Conservation (phyloP, 2,113 vertebrate species). For the Seriola aureovittata region DNA sequence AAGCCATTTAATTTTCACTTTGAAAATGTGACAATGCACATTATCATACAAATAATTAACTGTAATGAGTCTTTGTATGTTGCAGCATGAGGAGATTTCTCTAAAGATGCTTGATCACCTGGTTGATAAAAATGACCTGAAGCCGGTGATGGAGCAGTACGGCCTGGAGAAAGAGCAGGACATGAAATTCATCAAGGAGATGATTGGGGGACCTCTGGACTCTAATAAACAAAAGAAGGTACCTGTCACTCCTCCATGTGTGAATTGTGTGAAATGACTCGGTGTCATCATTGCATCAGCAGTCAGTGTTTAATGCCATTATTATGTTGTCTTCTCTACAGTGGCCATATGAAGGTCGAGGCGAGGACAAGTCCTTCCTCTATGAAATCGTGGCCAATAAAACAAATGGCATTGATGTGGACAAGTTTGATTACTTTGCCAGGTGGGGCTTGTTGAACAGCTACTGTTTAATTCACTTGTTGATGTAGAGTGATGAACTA, state of each 20-base stretch:
- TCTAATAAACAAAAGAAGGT: neutral
- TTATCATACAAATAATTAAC: neutral
- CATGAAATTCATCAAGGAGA: slow-evolving; percentile 90
- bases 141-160: slow-evolving; percentile 73
- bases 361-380: slow-evolving; percentile 89
- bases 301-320: neutral
- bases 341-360: slow-evolving; percentile 88
- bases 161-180: slow-evolving; percentile 85
- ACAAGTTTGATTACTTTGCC: slow-evolving; percentile 97
- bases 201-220: slow-evolving; percentile 74
- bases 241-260: slow-evolving; percentile 58
- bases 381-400: slow-evolving; percentile 94
- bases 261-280: neutral
- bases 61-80: slow-evolving; percentile 7
- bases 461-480: neutral
- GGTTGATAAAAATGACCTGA: slow-evolving; percentile 83
- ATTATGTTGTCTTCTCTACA: slow-evolving; percentile 48
- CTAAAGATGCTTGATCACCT: slow-evolving; percentile 91
- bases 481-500: neutral
- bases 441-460: slow-evolving; percentile 80
- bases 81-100: slow-evolving; percentile 90
- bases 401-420: slow-evolving; percentile 91
- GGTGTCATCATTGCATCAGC: accelerated
- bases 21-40: neutral
- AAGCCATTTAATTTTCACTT: neutral